These are phyloP conservation scores for Drosophila sp. DNA, from an alignment of 1,140 invertebrate species.

Conservation along the genomic window DNA sequence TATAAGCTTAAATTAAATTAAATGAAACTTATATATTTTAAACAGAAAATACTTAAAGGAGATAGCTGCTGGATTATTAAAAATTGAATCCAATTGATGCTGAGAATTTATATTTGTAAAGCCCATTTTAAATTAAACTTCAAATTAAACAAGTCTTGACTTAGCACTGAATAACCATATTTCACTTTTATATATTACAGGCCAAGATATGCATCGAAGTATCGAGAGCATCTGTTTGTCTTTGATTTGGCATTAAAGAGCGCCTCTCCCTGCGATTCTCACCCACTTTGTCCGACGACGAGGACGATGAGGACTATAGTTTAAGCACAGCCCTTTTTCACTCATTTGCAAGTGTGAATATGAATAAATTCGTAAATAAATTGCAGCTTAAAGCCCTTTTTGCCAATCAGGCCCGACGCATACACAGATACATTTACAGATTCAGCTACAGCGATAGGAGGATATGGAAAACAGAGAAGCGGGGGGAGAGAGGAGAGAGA, in stretches of 20 bases:
- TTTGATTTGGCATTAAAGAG: slow-evolving; percentile 36
- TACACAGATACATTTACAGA: slow-evolving; percentile 29
- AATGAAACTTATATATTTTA: too few relatives aligned
- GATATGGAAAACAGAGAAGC: slow-evolving; percentile 7
- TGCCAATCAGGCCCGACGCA: slow-evolving; percentile 47
- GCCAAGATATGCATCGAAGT: too few relatives aligned
- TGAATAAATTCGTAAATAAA: slow-evolving; percentile 84
- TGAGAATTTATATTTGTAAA: too few relatives aligned
- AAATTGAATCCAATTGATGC: too few relatives aligned
- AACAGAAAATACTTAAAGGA: too few relatives aligned
- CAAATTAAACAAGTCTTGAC: too few relatives aligned
- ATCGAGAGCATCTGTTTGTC: slow-evolving; percentile 23
- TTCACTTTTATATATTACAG: too few relatives aligned
- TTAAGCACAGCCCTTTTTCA: slow-evolving; percentile 47
- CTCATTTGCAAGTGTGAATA: slow-evolving; percentile 83
- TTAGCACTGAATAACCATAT: too few relatives aligned
- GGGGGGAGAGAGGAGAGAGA: neutral
- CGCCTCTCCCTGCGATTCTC: slow-evolving; percentile 17
- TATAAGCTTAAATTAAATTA: too few relatives aligned
- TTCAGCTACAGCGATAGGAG: slow-evolving; percentile 15
- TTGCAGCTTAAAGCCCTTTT: slow-evolving; percentile 75
- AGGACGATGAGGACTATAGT: too few relatives aligned
- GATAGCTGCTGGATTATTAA: too few relatives aligned
- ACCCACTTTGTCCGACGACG: slow-evolving; percentile 31
- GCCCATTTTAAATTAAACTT: too few relatives aligned